Evolutionary conservation across 2,113 vertebrate species (phyloP).

Genomic region (Oreochromis spilurus): DNA sequence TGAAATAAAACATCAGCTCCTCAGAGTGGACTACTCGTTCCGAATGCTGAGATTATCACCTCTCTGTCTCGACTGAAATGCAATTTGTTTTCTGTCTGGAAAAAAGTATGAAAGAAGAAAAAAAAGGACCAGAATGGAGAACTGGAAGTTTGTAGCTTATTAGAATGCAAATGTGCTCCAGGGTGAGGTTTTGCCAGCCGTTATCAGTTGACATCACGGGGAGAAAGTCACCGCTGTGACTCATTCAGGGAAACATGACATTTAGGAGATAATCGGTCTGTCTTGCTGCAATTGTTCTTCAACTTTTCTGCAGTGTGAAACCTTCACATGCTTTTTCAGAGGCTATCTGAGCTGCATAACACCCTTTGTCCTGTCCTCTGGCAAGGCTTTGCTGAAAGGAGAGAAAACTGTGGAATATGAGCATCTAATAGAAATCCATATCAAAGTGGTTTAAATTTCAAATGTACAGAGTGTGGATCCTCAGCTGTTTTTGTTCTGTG

Average conservation of each 20-base stretch:
- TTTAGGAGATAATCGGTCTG: constrained; percentile 66
- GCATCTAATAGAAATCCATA: constrained; percentile 22
- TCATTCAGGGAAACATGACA: constrained; percentile 62
- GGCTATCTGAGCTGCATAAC: constrained; percentile 17
- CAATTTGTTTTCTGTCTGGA: constrained; percentile 58
- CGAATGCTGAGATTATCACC: constrained; percentile 43
- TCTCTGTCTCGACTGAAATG: constrained; percentile 31
- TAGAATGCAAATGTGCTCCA: constrained; percentile 60
- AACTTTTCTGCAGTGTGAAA: constrained; percentile 25
- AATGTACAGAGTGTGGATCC: background rate
- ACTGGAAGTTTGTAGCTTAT: constrained; percentile 30
- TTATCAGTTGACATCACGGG: constrained; percentile 48
- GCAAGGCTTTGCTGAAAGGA: background rate
- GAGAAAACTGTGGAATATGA: background rate
- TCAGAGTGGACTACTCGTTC: background rate
- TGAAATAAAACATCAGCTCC: constrained; percentile 42
- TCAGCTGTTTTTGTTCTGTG: background rate
- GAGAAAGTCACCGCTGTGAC: constrained; percentile 42
- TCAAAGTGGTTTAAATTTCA: constrained; percentile 28
- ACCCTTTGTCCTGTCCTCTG: background rate
- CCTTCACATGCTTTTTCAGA: constrained; percentile 10
- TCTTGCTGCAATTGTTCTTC: constrained; percentile 44
- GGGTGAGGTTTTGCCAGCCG: constrained; percentile 10
- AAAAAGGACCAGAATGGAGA: background rate
- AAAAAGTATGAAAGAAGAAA: constrained; percentile 4